Evolutionary conservation across 2,113 vertebrate species (phyloP), one percentile per base, ranked within the genome.

Genomic region (Capra hircus): DNA sequence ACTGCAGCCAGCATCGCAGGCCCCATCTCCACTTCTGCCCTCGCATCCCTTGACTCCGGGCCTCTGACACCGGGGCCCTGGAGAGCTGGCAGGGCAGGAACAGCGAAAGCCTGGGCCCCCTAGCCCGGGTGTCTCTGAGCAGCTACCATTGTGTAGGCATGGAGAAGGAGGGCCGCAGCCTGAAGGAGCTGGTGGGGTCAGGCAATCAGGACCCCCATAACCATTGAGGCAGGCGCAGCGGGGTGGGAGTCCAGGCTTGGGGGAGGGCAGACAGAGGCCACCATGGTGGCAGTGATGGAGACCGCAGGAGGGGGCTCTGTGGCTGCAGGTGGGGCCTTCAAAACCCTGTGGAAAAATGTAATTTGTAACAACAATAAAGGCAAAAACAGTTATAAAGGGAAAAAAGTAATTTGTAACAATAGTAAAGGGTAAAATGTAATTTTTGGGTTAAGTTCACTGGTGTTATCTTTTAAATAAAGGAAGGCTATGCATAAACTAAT

Each of bases 301-400:
- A 3, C 97, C 96, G 0, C 98, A 99, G 64, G 96, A 85, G 48
- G 97, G 96, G 52, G 83, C 90, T 40, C n/a, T 84, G 40, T 96
- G 97, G 84, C 90, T 95, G 97, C 98, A 99, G 71, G 98, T 98
- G 55, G 96, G 78, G 55, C 98, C 98, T 7, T 98, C 98, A 78
- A 98, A 98, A 84, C 98, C 98, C 98, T 99, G 97, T 1, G 11
- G 86, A 86, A 33, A 78, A 3, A 2, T 21, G 13, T 67, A 45
- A 45, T 94, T 95, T 23, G 67, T 71, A 71, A 71, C 67, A 36
- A 36, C 2, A 71, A 13, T 40, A 23, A 71, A 71, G 67, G 67
- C 2, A 5, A 71, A 40, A 71, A 71, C n/a, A 40, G 19, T 71
- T 71, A 71, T 40, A 71, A 40, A 71, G 67, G 67, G 19, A 12